These are phyloP conservation scores for Nasonia longicornis DNA, from an alignment of 1,140 invertebrate species.

Conservation along the genomic window DNA sequence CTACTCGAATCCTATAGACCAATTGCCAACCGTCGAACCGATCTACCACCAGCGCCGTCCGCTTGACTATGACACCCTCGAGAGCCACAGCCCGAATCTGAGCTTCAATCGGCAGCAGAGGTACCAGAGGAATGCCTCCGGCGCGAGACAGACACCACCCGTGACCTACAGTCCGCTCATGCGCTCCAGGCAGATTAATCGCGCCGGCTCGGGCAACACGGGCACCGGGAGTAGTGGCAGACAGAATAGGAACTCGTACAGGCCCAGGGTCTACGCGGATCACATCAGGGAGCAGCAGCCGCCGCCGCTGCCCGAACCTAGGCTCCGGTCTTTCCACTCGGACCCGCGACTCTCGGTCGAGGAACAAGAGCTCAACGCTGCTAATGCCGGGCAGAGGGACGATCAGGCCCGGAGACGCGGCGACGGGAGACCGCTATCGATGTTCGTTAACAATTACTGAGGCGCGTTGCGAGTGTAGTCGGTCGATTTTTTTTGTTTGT, in stretches of 20 bases:
- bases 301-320: background rate
- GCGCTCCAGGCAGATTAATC: conserved; percentile 24
- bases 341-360: conserved; percentile 60
- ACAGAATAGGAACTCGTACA: conserved; percentile 51
- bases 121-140: conserved; percentile 3
- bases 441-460: conserved; percentile 59
- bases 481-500: too few relatives aligned
- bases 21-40: conserved; percentile 56
- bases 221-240: conserved; percentile 2
- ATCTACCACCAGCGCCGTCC: conserved; percentile 54
- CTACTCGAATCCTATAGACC: conserved; percentile 61
- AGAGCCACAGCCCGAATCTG: conserved; percentile 19
- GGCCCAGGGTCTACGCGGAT: conserved; percentile 59
- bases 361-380: conserved; percentile 48
- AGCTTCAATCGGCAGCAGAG: conserved; percentile 4
- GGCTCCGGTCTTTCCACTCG: conserved; percentile 60
- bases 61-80: conserved; percentile 27
- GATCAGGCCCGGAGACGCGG: conserved; percentile 28
- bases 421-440: conserved; percentile 59
- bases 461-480: background rate
- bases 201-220: background rate
- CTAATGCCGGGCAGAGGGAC: background rate
- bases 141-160: conserved; percentile 9
- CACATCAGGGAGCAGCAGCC: conserved; percentile 58
- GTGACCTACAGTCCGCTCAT: conserved; percentile 39